These are phyloP conservation scores for Anisognathus igniventris DNA, from an alignment of 2,797 vertebrate genomes.

Conservation along the genomic window DNA sequence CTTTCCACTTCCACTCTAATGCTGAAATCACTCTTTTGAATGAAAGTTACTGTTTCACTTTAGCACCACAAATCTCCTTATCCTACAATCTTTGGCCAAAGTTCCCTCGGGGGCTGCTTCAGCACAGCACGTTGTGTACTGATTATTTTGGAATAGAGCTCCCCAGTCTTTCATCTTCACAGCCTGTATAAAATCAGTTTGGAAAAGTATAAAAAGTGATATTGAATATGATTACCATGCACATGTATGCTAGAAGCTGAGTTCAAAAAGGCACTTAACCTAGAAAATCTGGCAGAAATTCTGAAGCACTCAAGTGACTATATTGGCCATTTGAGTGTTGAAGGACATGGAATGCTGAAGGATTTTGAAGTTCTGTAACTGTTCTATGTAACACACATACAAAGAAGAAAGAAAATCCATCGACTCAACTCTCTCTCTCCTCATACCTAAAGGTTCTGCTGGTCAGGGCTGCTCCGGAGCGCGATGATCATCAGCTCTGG, in stretches of 20 bases:
- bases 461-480: not conserved
- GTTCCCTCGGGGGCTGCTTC: not conserved
- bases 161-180: not conserved
- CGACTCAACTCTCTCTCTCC: not conserved
- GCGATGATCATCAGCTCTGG: not conserved
- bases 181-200: not conserved
- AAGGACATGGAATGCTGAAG: not conserved
- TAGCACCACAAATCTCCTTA: conserved; percentile 5
- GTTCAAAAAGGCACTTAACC: not conserved
- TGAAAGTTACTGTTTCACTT: not conserved
- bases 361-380: not conserved
- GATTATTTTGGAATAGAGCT: not conserved
- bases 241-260: not conserved
- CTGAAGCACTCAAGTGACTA: not conserved
- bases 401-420: not conserved
- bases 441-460: not conserved
- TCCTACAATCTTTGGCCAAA: not conserved
- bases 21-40: not conserved
- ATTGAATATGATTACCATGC: not conserved
- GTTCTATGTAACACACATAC: rapidly evolving
- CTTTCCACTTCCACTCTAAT: not conserved
- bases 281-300: not conserved
- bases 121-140: not conserved
- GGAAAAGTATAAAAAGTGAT: not conserved
- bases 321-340: not conserved